Percentiles rank a stretch among this genome's conserved stretches.
phyloP scores from a whole-genome alignment of 2,797 vertebrate genomes.

The Balearica regulorum region DNA sequence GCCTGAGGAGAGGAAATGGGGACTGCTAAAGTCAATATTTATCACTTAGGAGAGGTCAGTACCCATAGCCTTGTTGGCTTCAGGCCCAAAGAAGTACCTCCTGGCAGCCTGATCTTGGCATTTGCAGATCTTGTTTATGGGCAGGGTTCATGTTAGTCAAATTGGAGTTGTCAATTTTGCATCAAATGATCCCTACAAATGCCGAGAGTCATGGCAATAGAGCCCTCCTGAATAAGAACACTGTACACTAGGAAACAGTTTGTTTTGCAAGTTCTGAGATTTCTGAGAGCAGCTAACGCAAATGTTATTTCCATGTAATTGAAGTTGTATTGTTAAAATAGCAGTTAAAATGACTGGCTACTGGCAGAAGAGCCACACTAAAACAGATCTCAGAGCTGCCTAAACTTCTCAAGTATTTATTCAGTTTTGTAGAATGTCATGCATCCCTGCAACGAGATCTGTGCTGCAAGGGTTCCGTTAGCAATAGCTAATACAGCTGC shows the following conservation, averaged over 20 bases:
- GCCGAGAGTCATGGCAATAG: not conserved
- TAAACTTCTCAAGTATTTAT: not conserved
- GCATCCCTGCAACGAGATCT: not conserved
- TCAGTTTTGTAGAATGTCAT: not conserved
- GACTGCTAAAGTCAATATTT: not conserved
- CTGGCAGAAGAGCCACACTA: not conserved
- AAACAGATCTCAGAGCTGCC: not conserved
- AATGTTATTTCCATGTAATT: not conserved
- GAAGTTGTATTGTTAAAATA: slow-evolving; percentile 20
- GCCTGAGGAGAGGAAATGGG: not conserved
- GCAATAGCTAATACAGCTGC: not conserved
- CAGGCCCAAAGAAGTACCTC: not conserved
- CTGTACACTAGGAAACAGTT: not conserved
- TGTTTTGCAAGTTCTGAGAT: not conserved
- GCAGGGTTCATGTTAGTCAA: not conserved
- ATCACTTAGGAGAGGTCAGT: not conserved
- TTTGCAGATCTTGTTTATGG: not conserved
- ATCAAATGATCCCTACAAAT: not conserved
- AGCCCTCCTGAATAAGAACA: not conserved
- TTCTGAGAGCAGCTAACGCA: not conserved
- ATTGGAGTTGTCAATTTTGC: not conserved
- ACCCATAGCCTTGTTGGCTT: not conserved
- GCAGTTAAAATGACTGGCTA: not conserved
- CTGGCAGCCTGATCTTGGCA: not conserved
- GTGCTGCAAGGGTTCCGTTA: not conserved